Evolutionary conservation across 1,140 invertebrate species (phyloP).

Genomic region (silkworm (Bombyx mori)): DNA sequence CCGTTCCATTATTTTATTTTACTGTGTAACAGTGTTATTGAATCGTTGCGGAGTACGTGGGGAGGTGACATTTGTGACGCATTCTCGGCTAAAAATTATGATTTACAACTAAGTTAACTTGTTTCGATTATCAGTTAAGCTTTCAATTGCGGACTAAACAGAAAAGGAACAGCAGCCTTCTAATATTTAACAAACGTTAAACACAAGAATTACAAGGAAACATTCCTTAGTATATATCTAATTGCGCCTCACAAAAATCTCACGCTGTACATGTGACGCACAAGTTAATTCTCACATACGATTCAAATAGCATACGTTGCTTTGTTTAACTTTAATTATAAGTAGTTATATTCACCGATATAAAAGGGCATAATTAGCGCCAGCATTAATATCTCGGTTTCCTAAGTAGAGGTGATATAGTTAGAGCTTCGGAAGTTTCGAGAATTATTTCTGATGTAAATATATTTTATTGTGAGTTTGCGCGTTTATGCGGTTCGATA

Average conservation of each 20-base stretch:
- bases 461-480: constrained; percentile 59
- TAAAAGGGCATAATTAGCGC: constrained; percentile 39
- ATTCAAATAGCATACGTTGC: constrained; percentile 59
- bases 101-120: too few relatives aligned
- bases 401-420: constrained; percentile 60
- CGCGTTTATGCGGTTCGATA: constrained; percentile 52
- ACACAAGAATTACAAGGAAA: too few relatives aligned
- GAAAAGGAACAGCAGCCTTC: too few relatives aligned
- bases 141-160: too few relatives aligned
- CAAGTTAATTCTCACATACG: constrained; percentile 43
- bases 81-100: too few relatives aligned
- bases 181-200: too few relatives aligned
- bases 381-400: constrained; percentile 55
- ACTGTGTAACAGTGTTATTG: too few relatives aligned
- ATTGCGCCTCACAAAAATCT: too few relatives aligned
- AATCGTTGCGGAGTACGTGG: constrained; percentile 20
- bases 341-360: constrained; percentile 57
- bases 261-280: constrained; percentile 42
- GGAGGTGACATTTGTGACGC: background rate
- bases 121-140: too few relatives aligned
- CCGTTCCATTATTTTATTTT: too few relatives aligned
- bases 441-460: constrained; percentile 59
- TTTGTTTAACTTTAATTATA: constrained; percentile 63
- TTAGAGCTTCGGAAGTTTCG: constrained; percentile 58
- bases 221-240: too few relatives aligned